These are phyloP conservation scores for Penelope pileata DNA, from an alignment of 2,113 vertebrate genomes.

Conservation along the genomic window DNA sequence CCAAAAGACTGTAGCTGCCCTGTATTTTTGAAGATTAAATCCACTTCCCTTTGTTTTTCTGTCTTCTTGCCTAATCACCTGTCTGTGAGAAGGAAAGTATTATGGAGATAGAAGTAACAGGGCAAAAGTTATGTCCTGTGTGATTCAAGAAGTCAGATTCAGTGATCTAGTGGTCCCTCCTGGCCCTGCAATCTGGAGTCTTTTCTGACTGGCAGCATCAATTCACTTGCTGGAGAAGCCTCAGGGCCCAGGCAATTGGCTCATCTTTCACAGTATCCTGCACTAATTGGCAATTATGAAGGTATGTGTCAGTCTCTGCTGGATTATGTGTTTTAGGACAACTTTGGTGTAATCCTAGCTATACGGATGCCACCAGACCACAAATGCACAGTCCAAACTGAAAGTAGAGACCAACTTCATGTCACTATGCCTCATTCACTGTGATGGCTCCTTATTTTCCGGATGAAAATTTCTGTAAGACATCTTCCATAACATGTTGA, in stretches of 20 bases:
- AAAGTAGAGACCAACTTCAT: neutral
- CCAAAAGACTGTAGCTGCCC: neutral
- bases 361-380: neutral
- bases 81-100: neutral
- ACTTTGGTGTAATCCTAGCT: neutral
- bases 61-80: neutral
- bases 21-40: neutral
- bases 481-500: neutral
- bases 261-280: neutral
- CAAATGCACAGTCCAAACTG: neutral
- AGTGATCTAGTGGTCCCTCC: neutral
- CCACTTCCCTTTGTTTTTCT: neutral
- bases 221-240: neutral
- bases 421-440: neutral
- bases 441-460: neutral
- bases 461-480: neutral
- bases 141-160: conserved; percentile 10
- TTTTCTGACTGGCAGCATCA: conserved; percentile 13
- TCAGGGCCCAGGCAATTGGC: neutral
- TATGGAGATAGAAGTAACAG: neutral
- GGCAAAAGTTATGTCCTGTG: neutral
- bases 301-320: neutral
- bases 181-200: neutral
- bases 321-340: neutral
- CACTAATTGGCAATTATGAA: conserved; percentile 13